A percentile compares a stretch with the other conserved stretches of the same genome.
These are phyloP conservation scores for Kradibia gibbosae DNA, from an alignment of 1,140 invertebrate genomes.

Conservation along the genomic window DNA sequence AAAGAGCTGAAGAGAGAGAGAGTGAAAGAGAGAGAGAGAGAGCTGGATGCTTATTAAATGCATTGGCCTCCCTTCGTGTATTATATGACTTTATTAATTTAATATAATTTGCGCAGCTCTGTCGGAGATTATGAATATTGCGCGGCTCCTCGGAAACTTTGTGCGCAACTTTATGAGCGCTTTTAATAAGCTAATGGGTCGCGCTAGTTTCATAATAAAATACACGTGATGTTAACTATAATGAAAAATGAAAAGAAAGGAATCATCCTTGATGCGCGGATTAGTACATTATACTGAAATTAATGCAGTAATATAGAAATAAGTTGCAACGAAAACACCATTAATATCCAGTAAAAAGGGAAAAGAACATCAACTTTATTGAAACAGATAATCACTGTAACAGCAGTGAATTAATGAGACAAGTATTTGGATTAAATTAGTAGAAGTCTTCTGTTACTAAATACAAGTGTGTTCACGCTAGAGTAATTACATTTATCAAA, in stretches of 20 bases:
- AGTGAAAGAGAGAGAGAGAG: neutral
- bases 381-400: conserved; percentile 4
- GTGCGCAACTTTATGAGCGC: neutral
- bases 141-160: neutral
- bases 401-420: neutral
- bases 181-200: conserved; percentile 9
- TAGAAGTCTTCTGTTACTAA: neutral
- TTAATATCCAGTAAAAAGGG: neutral
- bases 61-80: neutral
- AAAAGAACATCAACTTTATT: neutral
- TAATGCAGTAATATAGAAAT: neutral
- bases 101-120: neutral
- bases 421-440: conserved; percentile 17
- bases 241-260: too few species aligned
- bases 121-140: neutral
- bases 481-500: conserved; percentile 16
- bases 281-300: neutral
- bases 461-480: neutral
- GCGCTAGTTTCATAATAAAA: neutral
- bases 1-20: neutral
- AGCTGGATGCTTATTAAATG: neutral
- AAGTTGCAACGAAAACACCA: too few species aligned
- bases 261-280: neutral
- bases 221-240: neutral
- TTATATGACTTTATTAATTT: neutral